Percentiles rank a stretch among this genome's conserved stretches.
These are phyloP conservation scores for Pangasius mekongensis DNA, from an alignment of 2,797 vertebrate species.

Conservation along the genomic window DNA sequence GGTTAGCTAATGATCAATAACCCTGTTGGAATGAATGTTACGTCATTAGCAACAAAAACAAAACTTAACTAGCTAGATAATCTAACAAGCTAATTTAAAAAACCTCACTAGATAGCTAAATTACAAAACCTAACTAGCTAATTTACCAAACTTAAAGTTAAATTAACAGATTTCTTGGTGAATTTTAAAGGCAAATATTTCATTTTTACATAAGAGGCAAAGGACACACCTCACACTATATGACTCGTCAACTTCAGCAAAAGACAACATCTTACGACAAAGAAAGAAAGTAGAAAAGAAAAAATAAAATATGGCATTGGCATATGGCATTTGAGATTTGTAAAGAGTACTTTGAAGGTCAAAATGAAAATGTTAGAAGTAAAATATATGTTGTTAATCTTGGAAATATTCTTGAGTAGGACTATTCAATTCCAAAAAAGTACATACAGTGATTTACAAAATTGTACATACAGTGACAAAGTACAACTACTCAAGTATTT, in stretches of 20 bases:
- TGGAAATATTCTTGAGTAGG: not conserved
- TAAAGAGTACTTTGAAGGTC: not conserved
- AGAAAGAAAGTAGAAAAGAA: not conserved
- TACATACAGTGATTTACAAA: not conserved
- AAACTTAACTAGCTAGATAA: not conserved
- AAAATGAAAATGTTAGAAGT: conserved; percentile 7
- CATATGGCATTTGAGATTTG: not conserved
- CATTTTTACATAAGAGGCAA: not conserved
- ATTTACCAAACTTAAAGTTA: not conserved
- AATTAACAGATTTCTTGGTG: not conserved
- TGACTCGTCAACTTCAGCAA: not conserved
- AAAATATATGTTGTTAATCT: not conserved
- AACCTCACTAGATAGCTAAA: not conserved
- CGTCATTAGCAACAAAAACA: not conserved
- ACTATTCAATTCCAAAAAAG: not conserved
- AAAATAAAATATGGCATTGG: not conserved
- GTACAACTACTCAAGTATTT: not conserved
- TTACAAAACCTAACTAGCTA: not conserved
- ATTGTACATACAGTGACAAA: not conserved
- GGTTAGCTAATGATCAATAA: not conserved
- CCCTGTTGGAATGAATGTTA: not conserved
- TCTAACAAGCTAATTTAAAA: not conserved
- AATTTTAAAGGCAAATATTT: not conserved
- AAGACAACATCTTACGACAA: not conserved
- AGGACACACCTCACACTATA: not conserved